Base-by-base conservation (phyloP, 1,140 invertebrate genomes). In the Macrosteles quadrilineatus region DNA sequence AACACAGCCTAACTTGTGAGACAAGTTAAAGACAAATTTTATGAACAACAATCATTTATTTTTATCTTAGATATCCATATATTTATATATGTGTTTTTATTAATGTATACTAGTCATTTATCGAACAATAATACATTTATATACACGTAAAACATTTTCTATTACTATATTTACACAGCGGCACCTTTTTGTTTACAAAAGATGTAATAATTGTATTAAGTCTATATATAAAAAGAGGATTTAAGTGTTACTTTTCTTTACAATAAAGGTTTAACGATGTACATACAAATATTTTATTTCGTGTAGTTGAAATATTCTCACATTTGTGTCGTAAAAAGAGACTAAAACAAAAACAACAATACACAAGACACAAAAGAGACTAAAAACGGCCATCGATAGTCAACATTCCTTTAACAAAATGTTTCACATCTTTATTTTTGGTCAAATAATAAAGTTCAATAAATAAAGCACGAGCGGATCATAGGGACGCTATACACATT, bases 131-230 rank as follows among this genome's bases (percentile, higher is more conserved):
- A 3, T 19, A 17, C 4, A 50, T 19, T 17, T 50, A 17, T n/a
- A 21, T 9, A 17, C n/a, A n/a, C n/a, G 47, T n/a, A n/a, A n/a
- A n/a, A n/a, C n/a, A n/a, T n/a, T n/a, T n/a, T n/a, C n/a, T n/a
- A n/a, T n/a, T n/a, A 40, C 17, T 9, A 6, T 9, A 40, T 9
- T 6, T 40, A 6, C 36, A 17, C 68, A 40, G 6, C 6, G 68
- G 68, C 68, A 69, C 68, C 68, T 69, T 69, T 64, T 64, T 40
- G 29, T 63, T 30, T 45, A 62, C 11, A 50, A 67, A 67, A 53
- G 65, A 53, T 53, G 43, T 53, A 67, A 67, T 67, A 67, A 67
- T 50, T 53, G 27, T 17, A 67, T 67, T 66, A 9, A 40, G 6
- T 9, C 6, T 9, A 6, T 40, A 19, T 67, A 67, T 53, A 53